These are phyloP conservation scores for Noctua janthe DNA, from an alignment of 2,888 invertebrate genomes.

Conservation along the genomic window DNA sequence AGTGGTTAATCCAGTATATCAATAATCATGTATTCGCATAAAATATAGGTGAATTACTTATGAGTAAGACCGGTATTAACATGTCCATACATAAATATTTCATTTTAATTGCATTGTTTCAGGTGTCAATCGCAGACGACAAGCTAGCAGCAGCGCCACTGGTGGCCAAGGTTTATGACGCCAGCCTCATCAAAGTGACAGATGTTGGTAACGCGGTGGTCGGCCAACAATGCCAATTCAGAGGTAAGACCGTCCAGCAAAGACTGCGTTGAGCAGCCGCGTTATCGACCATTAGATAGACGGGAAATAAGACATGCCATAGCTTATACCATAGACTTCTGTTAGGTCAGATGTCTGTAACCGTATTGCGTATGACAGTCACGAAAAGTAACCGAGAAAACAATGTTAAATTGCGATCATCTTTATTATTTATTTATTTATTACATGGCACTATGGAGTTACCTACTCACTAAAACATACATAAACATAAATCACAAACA, in stretches of 20 bases:
- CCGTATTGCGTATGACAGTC: not conserved
- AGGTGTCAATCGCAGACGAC: slow-evolving; percentile 95
- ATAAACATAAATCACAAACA: too few species aligned
- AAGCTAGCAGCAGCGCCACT: slow-evolving; percentile 97
- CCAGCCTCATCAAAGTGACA: slow-evolving; percentile 97
- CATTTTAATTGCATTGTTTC: slow-evolving; percentile 42
- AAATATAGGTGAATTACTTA: not conserved
- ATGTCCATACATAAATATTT: not conserved
- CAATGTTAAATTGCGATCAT: not conserved
- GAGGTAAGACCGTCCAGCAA: slow-evolving; percentile 91
- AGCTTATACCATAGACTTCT: not conserved
- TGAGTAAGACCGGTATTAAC: not conserved
- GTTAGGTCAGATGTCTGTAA: not conserved
- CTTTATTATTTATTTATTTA: not conserved
- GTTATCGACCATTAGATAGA: not conserved
- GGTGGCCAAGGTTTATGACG: slow-evolving; percentile 98
- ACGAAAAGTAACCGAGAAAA: not conserved
- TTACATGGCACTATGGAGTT: too few species aligned
- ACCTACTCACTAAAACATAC: too few species aligned
- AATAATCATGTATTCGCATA: not conserved
- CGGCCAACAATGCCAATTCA: slow-evolving; percentile 98
- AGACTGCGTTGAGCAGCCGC: not conserved
- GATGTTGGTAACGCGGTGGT: slow-evolving; percentile 98
- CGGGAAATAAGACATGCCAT: not conserved
- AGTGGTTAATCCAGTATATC: not conserved